Evolutionary conservation across 2,888 invertebrate genomes (phyloP).

Genomic region (Hermaeophaga mercurialis): DNA sequence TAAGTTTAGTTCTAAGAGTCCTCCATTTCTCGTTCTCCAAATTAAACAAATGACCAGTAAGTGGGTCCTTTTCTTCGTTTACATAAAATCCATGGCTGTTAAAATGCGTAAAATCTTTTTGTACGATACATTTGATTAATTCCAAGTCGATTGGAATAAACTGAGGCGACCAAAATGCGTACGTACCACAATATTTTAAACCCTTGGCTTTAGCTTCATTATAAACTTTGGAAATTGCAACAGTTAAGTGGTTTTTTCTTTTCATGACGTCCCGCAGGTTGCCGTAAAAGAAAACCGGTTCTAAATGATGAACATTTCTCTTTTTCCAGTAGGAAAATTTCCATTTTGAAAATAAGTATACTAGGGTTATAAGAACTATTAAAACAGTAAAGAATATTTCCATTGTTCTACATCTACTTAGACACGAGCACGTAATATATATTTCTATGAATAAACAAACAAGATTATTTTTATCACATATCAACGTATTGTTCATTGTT

Average conservation of each 20-base stretch:
- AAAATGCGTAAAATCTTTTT: constrained; percentile 64
- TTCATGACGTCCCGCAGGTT: constrained; percentile 36
- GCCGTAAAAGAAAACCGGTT: constrained; percentile 48
- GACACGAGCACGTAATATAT: no score
- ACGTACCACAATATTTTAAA: constrained; percentile 42
- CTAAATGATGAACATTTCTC: constrained; percentile 39
- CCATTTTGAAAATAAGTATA: constrained; percentile 22
- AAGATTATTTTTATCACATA: no score
- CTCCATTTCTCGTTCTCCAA: constrained; percentile 65
- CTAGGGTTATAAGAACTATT: background rate
- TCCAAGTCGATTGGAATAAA: constrained; percentile 44
- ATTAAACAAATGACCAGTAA: constrained; percentile 64
- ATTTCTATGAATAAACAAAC: no score
- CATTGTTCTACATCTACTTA: no score
- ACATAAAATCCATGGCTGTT: constrained; percentile 65
- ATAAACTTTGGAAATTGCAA: constrained; percentile 29
- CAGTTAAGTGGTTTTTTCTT: constrained; percentile 22
- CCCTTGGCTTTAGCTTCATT: constrained; percentile 28
- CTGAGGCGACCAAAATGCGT: constrained; percentile 52
- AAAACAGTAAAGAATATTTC: no score
- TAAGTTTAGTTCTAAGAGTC: constrained; percentile 53
- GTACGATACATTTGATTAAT: constrained; percentile 57
- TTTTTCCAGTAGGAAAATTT: constrained; percentile 45
- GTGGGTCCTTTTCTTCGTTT: constrained; percentile 63
- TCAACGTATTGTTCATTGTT: no score